phyloP scores from a whole-genome alignment of 1,140 invertebrate genomes.

The Drosophila ironensis region DNA sequence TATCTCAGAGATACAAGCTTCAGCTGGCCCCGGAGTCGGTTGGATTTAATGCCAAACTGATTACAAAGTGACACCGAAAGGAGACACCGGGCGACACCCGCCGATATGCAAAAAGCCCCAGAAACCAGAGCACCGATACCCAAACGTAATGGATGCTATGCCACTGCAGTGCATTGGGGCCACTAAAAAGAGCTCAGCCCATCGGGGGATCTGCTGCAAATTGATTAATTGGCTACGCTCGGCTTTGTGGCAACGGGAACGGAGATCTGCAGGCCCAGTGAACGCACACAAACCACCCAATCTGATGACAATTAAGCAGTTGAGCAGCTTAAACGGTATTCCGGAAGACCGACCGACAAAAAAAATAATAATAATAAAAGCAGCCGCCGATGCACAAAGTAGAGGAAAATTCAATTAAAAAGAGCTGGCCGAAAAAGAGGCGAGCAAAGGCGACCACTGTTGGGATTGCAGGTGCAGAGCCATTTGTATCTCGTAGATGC shows the following conservation, averaged over 20 bases:
- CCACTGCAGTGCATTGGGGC: conserved; percentile 7
- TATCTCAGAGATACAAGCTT: conserved; percentile 22
- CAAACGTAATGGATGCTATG: conserved; percentile 2
- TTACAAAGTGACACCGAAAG: conserved; percentile 50
- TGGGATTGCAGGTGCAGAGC: conserved; percentile 52
- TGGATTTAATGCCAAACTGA: conserved; percentile 52
- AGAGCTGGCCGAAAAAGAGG: conserved; percentile 37
- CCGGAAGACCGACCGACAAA: background rate
- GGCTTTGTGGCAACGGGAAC: conserved; percentile 53
- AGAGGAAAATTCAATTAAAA: conserved; percentile 62
- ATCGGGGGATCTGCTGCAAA: conserved; percentile 44
- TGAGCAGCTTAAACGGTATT: conserved; percentile 69
- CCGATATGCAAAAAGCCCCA: conserved; percentile 14
- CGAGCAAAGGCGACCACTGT: conserved; percentile 34
- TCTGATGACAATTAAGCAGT: conserved; percentile 70
- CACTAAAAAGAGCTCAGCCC: conserved; percentile 24
- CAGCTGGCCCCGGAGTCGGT: background rate
- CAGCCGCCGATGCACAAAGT: conserved; percentile 29
- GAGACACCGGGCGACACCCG: conserved; percentile 16
- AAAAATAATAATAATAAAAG: conserved; percentile 17
- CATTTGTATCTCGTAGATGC: conserved; percentile 50
- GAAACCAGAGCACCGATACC: conserved; percentile 22
- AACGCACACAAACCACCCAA: conserved; percentile 34
- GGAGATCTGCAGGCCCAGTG: background rate
- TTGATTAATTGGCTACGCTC: conserved; percentile 67